Base-by-base conservation (phyloP, 1,140 invertebrate genomes). In the Ditylenchus dipsaci region DNA sequence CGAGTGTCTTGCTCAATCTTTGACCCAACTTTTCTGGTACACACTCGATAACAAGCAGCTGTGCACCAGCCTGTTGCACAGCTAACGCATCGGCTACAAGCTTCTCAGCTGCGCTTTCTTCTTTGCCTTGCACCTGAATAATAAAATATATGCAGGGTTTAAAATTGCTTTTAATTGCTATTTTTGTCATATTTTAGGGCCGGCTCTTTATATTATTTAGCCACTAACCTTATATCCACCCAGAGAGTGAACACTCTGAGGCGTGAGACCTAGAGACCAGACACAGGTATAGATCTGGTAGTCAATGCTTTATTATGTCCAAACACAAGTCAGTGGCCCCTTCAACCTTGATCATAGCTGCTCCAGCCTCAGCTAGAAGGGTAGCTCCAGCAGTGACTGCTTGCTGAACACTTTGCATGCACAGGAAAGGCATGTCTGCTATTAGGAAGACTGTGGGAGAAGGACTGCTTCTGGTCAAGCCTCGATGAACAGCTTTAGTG, bases 201-300 rank as follows among this genome's bases (percentile, higher is more conserved):
- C n/a, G n/a, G n/a, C n/a, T n/a, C n/a, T n/a, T n/a, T n/a, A n/a
- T n/a, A n/a, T n/a, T n/a, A n/a, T n/a, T n/a, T n/a, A n/a, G n/a
- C n/a, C n/a, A n/a, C n/a, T 60, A 30, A 65, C 64, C 33, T 23
- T 60, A 67, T 65, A 65, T 19, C 64, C 64, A 23, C 64, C 64
- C 13, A 79, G 45, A n/a, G 29, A 9, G 57, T 76, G 56, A 9
- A 76, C 72, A 17, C 58, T 38, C 45, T 76, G 75, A 1, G 75
- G 75, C n/a, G 77, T 79, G 15, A 76, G 38, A 33, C 75, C 75
- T n/a, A 76, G n/a, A 73, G 75, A n/a, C 63, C 76, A 49, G 63
- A 72, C 11, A 76, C 75, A 8, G 75, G 75, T 30, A 76, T 67
- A 11, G 43, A 45, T 13, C 43, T 11, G 11, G 43, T 13, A 11